Conservation (phyloP, 2,888 invertebrate genomes). For the Sinopyrophorus schimmeli region DNA sequence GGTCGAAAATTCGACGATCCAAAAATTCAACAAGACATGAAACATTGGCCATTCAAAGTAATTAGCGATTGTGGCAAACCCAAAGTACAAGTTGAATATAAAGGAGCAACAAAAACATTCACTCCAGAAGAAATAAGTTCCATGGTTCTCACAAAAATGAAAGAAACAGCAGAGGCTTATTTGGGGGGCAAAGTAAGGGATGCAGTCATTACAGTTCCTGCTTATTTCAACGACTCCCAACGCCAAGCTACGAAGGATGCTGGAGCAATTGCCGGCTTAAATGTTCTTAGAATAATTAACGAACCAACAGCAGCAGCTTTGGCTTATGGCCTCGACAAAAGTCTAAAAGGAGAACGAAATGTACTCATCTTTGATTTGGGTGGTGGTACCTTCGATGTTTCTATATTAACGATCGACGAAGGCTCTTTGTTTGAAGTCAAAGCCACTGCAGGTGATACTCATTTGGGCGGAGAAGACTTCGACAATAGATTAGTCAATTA, state of each 20-base stretch:
- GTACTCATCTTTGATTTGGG: constrained; percentile 67
- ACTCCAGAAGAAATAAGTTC: constrained; percentile 72
- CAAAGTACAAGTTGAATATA: constrained; percentile 69
- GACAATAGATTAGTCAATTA: constrained; percentile 68
- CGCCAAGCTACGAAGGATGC: constrained; percentile 82
- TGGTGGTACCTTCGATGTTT: constrained; percentile 71
- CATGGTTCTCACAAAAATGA: constrained; percentile 66
- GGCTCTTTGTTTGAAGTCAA: constrained; percentile 61
- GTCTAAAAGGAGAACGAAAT: constrained; percentile 66
- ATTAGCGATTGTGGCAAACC: constrained; percentile 67
- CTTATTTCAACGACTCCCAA: constrained; percentile 71
- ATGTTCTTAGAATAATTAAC: constrained; percentile 80
- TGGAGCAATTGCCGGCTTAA: constrained; percentile 71
- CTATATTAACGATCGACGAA: constrained; percentile 67
- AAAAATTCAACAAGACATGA: constrained; percentile 77
- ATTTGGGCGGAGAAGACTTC: constrained; percentile 56
- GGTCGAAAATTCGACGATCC: constrained; percentile 76
- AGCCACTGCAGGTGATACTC: constrained; percentile 60
- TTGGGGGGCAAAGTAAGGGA: constrained; percentile 67
- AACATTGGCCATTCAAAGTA: constrained; percentile 83
- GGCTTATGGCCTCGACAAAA: constrained; percentile 71
- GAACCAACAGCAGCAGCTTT: constrained; percentile 78
- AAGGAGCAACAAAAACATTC: constrained; percentile 65
- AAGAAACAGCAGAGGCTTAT: constrained; percentile 75
- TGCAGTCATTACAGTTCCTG: constrained; percentile 80